Base-by-base conservation (phyloP, 2,113 vertebrate species). In the Carlito syrichta region DNA sequence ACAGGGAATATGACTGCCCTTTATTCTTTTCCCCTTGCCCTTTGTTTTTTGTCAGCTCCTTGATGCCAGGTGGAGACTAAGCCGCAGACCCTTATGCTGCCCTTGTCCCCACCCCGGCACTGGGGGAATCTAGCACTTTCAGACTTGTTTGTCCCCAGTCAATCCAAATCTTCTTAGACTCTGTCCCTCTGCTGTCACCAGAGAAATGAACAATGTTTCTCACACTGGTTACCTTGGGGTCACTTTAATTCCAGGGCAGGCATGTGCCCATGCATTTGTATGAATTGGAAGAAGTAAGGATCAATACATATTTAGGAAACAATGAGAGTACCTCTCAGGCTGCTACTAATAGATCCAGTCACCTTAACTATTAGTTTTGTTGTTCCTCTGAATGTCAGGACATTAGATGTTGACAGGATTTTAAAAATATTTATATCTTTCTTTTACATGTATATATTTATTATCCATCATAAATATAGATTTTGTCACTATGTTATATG, bases 241-340 rank as follows among this genome's bases (percentile, higher is more conserved):
- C 84, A 87, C 43, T 95, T 86, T 90, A 84, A 92, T 95, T 96
- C 50, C 8, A 52, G 52, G 71, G 30, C 16, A 74, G 78, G 77
- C 17, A 6, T 19, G 25, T 78, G 63, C 86, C 58, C 48, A 11
- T 71, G 56, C 45, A 81, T 95, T 86, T 76, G 38, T 85, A 85
- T 86, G 87, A 93, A 68, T 40, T 60, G 30, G 35, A 63, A 86
- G 50, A 93, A 27, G 66, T 43, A 38, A 82, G 38, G 43, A 93
- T 97, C 50, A n/a, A 79, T 92, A 96, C 1, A 6, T 56, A 87
- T 74, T 89, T 91, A 95, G 63, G 79, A 63, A 86, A 90, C 43
- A 92, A 43, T n/a, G 20, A 58, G 52, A 78, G 54, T 38, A 56
- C 83, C 68, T 87, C 62, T 83, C 66, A 82, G 14, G 48, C 60